Conservation (phyloP, 2,113 vertebrate genomes). For the Emydura subglobosa region DNA sequence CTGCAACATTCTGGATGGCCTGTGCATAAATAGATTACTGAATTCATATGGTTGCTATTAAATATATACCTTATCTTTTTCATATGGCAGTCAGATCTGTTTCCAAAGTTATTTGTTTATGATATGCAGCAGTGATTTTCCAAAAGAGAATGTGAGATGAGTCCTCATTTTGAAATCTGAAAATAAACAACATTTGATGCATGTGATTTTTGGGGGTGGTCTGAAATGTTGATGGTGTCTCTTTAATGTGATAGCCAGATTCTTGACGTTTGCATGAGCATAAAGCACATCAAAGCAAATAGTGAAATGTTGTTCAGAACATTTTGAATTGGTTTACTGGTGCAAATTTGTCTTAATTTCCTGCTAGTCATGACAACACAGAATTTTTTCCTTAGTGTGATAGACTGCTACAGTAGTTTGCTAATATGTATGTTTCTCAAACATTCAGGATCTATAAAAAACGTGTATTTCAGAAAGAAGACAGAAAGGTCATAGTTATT, state of each 20-base stretch:
- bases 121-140: fast-evolving
- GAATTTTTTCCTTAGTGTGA: background rate
- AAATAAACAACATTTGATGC: background rate
- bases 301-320: background rate
- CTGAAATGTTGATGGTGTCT: background rate
- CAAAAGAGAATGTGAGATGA: background rate
- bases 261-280: background rate
- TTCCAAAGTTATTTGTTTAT: background rate
- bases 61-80: background rate
- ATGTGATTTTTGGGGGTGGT: background rate
- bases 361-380: background rate
- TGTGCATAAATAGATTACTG: background rate
- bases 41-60: background rate
- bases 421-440: background rate
- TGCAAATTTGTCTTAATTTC: background rate
- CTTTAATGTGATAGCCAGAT: background rate
- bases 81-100: background rate
- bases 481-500: background rate
- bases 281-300: background rate
- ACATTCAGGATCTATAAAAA: background rate
- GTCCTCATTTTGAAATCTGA: background rate
- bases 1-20: background rate
- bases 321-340: background rate
- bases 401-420: background rate
- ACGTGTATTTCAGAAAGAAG: background rate